These are phyloP conservation scores for Tupiocoris notatus DNA, from an alignment of 2,888 invertebrate species.

Conservation along the genomic window DNA sequence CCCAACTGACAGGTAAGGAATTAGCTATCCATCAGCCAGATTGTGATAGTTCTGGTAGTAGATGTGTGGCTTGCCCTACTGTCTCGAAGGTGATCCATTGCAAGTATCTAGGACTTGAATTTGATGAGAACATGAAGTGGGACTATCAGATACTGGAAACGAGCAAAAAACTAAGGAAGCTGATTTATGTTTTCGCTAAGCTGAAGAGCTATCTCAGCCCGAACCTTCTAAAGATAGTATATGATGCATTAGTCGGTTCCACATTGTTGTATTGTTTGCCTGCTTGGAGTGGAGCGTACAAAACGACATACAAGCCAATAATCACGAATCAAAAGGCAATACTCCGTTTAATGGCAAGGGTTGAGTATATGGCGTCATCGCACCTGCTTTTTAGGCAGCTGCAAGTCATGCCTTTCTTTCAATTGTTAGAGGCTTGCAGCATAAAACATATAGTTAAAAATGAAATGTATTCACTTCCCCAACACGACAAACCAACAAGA, in stretches of 20 bases:
- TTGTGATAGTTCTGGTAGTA: neutral
- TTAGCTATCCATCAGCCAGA: neutral
- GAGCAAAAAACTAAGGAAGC: neutral
- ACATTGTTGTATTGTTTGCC: neutral
- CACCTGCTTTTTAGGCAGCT: neutral
- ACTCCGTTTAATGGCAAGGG: neutral
- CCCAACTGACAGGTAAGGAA: too few species aligned
- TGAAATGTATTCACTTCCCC: too few species aligned
- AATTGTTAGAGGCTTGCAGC: too few species aligned
- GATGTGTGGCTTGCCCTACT: neutral
- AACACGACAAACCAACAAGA: too few species aligned
- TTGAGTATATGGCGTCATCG: neutral
- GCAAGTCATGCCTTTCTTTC: too few species aligned
- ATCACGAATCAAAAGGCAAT: neutral
- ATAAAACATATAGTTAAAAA: too few species aligned
- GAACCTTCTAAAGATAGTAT: neutral
- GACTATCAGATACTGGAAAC: neutral
- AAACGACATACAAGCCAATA: neutral
- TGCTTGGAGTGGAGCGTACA: neutral
- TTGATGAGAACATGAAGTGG: neutral
- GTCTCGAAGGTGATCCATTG: neutral
- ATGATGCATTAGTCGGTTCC: neutral
- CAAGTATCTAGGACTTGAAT: neutral
- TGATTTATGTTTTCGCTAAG: neutral
- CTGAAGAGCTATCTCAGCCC: neutral